Percentiles rank a stretch among this genome's conserved stretches.
Conservation (phyloP, 2,888 invertebrate genomes). For the Tortrix viridana region DNA sequence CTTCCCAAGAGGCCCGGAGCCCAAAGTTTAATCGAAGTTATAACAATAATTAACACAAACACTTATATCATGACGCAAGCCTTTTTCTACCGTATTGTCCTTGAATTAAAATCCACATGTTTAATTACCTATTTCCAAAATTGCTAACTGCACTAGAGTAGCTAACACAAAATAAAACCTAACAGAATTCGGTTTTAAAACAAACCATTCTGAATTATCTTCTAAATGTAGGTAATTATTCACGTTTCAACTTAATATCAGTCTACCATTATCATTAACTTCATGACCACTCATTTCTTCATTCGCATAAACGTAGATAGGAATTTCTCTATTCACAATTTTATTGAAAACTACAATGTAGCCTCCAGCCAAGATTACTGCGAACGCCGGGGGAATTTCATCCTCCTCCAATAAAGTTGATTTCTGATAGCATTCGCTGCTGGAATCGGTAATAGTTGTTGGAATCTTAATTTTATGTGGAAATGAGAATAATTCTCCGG, state of each 20-base stretch:
- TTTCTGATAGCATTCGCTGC: constrained; percentile 29
- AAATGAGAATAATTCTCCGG: not conserved
- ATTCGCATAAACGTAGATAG: constrained; percentile 3
- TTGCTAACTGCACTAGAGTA: no score
- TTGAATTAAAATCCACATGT: no score
- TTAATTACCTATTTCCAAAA: no score
- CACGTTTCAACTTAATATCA: not conserved
- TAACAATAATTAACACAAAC: no score
- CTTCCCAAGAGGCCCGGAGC: no score
- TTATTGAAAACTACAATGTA: constrained; percentile 5
- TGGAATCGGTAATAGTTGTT: constrained; percentile 23
- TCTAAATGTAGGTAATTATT: no score
- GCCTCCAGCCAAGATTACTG: constrained; percentile 13
- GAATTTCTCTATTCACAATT: constrained; percentile 21
- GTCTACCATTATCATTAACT: not conserved
- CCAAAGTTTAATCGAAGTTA: no score
- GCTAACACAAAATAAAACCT: no score
- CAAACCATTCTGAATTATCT: no score
- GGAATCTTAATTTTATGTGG: constrained; percentile 12
- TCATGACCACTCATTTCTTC: not conserved
- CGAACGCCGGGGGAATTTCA: constrained; percentile 20
- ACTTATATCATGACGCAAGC: no score
- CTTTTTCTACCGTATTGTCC: no score
- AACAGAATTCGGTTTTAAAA: no score
- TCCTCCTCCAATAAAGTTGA: constrained; percentile 34